These are phyloP conservation scores for Zaprionus nigranus DNA, from an alignment of 1,140 invertebrate species.

Conservation along the genomic window DNA sequence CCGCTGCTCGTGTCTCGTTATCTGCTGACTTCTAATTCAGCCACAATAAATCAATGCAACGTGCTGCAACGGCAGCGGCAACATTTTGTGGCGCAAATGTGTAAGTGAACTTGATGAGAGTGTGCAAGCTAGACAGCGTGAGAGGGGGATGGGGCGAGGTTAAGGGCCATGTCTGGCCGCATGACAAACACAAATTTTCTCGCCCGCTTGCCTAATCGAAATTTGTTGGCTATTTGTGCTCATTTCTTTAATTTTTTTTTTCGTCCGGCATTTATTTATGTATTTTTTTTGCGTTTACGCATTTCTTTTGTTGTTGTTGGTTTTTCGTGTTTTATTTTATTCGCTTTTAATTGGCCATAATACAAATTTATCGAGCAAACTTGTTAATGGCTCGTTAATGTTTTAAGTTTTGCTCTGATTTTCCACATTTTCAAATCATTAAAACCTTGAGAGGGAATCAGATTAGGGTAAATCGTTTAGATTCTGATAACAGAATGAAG, in stretches of 20 bases:
- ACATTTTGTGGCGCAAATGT: slow-evolving; percentile 80
- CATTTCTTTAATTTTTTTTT: slow-evolving; percentile 57
- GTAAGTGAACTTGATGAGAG: slow-evolving; percentile 78
- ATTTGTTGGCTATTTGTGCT: slow-evolving; percentile 80
- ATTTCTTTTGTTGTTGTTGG: background rate
- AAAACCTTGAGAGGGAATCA: background rate
- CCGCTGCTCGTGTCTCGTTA: slow-evolving; percentile 65
- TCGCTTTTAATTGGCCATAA: slow-evolving; percentile 81
- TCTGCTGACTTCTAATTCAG: slow-evolving; percentile 83
- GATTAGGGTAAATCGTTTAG: rapidly evolving
- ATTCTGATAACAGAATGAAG: background rate
- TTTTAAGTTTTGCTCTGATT: slow-evolving; percentile 59
- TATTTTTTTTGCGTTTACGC: slow-evolving; percentile 22
- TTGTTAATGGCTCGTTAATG: slow-evolving; percentile 81
- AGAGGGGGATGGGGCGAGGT: background rate
- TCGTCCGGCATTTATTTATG: slow-evolving; percentile 44
- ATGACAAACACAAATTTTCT: slow-evolving; percentile 65
- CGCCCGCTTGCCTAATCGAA: slow-evolving; percentile 72
- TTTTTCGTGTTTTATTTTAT: slow-evolving; percentile 71
- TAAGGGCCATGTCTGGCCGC: slow-evolving; percentile 8
- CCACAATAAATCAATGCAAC: slow-evolving; percentile 81
- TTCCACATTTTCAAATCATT: background rate
- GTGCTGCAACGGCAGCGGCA: slow-evolving; percentile 71
- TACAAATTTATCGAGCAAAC: slow-evolving; percentile 77
- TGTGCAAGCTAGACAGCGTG: background rate